Base-by-base conservation (phyloP, 1,140 invertebrate genomes). In the Drosophila kurseongensis region DNA sequence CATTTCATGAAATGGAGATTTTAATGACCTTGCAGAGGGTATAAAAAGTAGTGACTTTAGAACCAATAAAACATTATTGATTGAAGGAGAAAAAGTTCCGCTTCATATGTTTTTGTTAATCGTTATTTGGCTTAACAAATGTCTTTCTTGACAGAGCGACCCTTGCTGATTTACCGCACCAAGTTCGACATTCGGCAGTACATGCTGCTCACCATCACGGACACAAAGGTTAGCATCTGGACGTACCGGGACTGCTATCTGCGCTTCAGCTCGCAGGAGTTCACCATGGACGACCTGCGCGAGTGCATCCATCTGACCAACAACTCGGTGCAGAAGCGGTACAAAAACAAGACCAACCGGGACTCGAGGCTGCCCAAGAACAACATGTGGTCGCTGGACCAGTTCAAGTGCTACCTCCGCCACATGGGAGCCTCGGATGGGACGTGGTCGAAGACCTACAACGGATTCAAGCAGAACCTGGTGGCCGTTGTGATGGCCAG, bases 131-230 rank as follows among this genome's bases (percentile, higher is more conserved):
- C 36, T 12, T 38, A 12, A 38, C 2, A 38, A 0, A 4, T 12
- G 9, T 4, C 10, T 12, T 9, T 12, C 36, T 10, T 12, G 36
- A 35, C 92, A 97, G 96, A 97, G 92, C 94, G 95, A 55, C 97
- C 97, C 1, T 90, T 98, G n/a, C 92, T 98, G 32, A 95, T 98
- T 48, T 94, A 97, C 88, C 95, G 96, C 47, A 98, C 97, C 3
- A 98, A 98, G 93, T 98, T 98, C 91, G 97, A 98, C 85, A 97
- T 98, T 57, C 94, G 97, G 13, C 96, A 97, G 86, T 98, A 97
- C 95, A 98, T 98, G 93, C 91, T 99, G 38, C 95, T 98, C 0
- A 97, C 97, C 12, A 96, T 95, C 72, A 96, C 96, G 85, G 93
- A 93, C 75, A 95, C 95, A 56, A 96, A 96, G 0, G 93, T 98